Percentiles rank a stretch among this genome's conserved stretches.
phyloP scores from a whole-genome alignment of 53 echinoderm and acorn worm genomes.

The Echinarachnius parma region DNA sequence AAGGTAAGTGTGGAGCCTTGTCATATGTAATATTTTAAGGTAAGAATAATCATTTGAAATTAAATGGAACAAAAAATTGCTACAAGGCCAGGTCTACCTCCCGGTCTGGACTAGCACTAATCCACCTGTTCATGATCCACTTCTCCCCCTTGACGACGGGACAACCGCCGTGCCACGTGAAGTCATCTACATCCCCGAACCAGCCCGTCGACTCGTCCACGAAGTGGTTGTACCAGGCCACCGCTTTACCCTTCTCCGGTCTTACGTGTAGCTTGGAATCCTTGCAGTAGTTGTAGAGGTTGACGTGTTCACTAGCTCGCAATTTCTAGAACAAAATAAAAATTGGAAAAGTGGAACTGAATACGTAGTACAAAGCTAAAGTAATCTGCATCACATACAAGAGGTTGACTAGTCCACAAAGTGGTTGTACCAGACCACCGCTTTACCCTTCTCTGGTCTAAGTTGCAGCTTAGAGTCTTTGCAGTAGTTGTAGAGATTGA shows the following conservation, averaged over 20 bases:
- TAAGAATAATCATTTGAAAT: no score
- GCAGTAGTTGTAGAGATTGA: conserved; percentile 78
- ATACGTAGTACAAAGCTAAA: no score
- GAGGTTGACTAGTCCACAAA: conserved; percentile 77
- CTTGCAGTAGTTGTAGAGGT: conserved; percentile 70
- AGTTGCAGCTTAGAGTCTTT: conserved; percentile 70
- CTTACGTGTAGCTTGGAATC: conserved; percentile 72
- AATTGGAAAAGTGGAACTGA: no score
- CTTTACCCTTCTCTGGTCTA: conserved; percentile 72
- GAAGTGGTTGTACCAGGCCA: conserved; percentile 96
- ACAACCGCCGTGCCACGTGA: conserved; percentile 96
- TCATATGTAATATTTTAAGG: no score
- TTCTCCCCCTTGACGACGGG: conserved; percentile 84
- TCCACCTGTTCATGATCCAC: conserved; percentile 99
- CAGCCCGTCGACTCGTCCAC: conserved; percentile 80
- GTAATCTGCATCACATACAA: no score
- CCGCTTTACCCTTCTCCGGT: conserved; percentile 75
- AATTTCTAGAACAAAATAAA: conserved; percentile 48
- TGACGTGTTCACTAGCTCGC: conserved; percentile 66
- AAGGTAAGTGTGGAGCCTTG: no score
- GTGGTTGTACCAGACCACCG: conserved; percentile 95
- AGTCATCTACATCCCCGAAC: conserved; percentile 80
- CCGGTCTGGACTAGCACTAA: conserved; percentile 59
- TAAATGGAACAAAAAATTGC: no score
- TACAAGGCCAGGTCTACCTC: conserved; percentile 59